Evolutionary conservation across 2,888 invertebrate genomes (phyloP).

Genomic region (Cataglyphis altisquamis): DNA sequence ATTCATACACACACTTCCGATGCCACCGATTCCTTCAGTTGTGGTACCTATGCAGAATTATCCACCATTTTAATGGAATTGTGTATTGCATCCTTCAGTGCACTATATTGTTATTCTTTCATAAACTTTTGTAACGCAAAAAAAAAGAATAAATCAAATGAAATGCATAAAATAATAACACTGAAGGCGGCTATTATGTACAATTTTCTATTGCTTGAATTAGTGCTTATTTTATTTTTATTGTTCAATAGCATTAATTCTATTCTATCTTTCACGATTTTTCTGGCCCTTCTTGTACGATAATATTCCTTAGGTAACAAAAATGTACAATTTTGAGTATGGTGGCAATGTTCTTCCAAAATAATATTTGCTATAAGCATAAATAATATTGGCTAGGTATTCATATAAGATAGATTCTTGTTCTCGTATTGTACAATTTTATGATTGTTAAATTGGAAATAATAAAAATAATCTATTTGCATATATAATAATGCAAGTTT

Average conservation of each 20-base stretch:
- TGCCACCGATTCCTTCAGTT: slow-evolving; percentile 68
- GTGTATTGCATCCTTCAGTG: slow-evolving; percentile 58
- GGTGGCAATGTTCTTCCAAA: slow-evolving; percentile 54
- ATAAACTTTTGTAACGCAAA: slow-evolving; percentile 63
- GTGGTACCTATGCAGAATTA: slow-evolving; percentile 74
- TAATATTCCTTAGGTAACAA: slow-evolving; percentile 38
- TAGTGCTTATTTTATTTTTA: slow-evolving; percentile 78
- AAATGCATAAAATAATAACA: slow-evolving; percentile 78
- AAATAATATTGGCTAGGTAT: slow-evolving; percentile 41
- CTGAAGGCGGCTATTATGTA: slow-evolving; percentile 74
- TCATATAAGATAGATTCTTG: slow-evolving; percentile 44
- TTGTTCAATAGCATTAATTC: slow-evolving; percentile 23
- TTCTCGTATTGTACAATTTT: slow-evolving; percentile 54
- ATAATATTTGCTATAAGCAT: slow-evolving; percentile 38
- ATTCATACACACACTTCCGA: slow-evolving; percentile 71
- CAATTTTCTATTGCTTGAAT: slow-evolving; percentile 78
- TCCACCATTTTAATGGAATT: slow-evolving; percentile 74
- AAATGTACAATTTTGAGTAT: slow-evolving; percentile 49
- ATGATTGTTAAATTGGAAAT: slow-evolving; percentile 52
- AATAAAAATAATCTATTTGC: slow-evolving; percentile 42
- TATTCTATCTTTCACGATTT: slow-evolving; percentile 61
- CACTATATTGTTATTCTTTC: slow-evolving; percentile 42
- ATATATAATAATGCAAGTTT: slow-evolving; percentile 2
- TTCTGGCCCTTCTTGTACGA: slow-evolving; percentile 2
- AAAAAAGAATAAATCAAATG: slow-evolving; percentile 43